Evolutionary conservation across 2,888 invertebrate species (phyloP).

Genomic region (Luffia ferchaultella): DNA sequence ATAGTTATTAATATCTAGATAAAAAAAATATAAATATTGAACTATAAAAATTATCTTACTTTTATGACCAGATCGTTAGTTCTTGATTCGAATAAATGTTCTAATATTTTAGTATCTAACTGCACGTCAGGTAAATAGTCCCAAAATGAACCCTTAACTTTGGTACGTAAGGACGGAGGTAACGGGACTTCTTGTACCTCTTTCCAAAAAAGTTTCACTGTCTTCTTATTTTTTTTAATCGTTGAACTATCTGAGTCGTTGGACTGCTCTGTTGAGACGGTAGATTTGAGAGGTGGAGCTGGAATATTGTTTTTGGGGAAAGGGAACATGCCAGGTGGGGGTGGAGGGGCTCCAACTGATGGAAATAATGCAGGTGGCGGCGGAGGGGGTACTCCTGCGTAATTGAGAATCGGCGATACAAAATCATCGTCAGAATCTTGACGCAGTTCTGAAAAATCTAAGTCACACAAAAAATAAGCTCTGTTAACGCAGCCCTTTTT

Average conservation of each 20-base stretch:
- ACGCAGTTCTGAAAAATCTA: conserved; percentile 95
- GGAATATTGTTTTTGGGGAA: conserved; percentile 62
- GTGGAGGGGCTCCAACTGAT: conserved; percentile 44
- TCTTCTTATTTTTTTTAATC: conserved; percentile 90
- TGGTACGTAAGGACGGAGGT: conserved; percentile 56
- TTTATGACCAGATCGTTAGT: conserved; percentile 95
- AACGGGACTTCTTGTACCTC: conserved; percentile 84
- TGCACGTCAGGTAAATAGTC: conserved; percentile 85
- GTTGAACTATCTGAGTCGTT: conserved; percentile 55
- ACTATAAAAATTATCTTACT: conserved; percentile 54
- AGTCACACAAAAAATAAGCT: conserved; percentile 86
- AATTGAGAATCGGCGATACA: conserved; percentile 70
- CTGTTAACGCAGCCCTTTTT: conserved; percentile 74
- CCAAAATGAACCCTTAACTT: conserved; percentile 84
- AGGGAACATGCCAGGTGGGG: conserved; percentile 56
- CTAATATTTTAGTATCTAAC: conserved; percentile 91
- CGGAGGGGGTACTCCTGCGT: conserved; percentile 77
- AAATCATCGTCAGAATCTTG: conserved; percentile 89
- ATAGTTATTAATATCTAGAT: not conserved
- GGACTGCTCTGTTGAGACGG: conserved; percentile 36
- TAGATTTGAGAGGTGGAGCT: conserved; percentile 34
- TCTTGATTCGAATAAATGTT: conserved; percentile 96
- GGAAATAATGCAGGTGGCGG: conserved; percentile 78
- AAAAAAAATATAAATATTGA: not conserved
- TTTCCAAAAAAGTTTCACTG: conserved; percentile 98